Evolutionary conservation across 1,140 invertebrate species (phyloP), one percentile per base, ranked within the genome.

Genomic region (Meteorus sp.): DNA sequence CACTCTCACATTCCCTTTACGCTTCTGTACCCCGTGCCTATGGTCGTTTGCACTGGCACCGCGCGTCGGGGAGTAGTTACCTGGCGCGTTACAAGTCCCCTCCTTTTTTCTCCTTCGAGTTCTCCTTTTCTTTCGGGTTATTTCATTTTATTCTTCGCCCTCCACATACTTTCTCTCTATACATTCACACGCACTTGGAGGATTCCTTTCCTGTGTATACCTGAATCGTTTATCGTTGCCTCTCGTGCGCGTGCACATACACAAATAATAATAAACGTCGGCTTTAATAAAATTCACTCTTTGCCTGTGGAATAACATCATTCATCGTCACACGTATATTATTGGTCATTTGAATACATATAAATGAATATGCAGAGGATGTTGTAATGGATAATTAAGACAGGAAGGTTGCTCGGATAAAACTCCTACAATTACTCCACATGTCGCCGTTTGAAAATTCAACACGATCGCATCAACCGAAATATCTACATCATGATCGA

Each of bases 31-130:
- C 35, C 5, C 8, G 11, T 9, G 13, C 35, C 23, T 15, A 9
- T 37, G 17, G 29, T 52, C 33, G 50, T 52, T 52, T 52, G 35
- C 50, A 52, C 50, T 52, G 50, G 37, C 50, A 52, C 50, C 50
- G 31, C 17, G 25, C 19, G 45, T 23, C 27, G 33, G 31, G 13
- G 31, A 19, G 25, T 13, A 52, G 50, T 52, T 52, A 52, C 50
- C 50, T 52, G 50, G 50, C 50, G 50, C 50, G 50, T 52, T 52
- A 31, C 50, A 37, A n/a, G 31, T 37, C n/a, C 31, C 25, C 25
- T 29, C 13, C 47, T 56, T 56, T 56, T 52, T 59, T 44, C 45
- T 56, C 13, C 48, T 39, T 23, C 19, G 56, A 45, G 33, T 58
- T 23, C 44, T 11, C 25, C 50, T 31, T 25, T 19, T 29, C 37